A percentile compares a stretch with the other conserved stretches of the same genome.
Conservation (phyloP, 2,113 vertebrate genomes). For the Calyptommatus sinebrachiatus region DNA sequence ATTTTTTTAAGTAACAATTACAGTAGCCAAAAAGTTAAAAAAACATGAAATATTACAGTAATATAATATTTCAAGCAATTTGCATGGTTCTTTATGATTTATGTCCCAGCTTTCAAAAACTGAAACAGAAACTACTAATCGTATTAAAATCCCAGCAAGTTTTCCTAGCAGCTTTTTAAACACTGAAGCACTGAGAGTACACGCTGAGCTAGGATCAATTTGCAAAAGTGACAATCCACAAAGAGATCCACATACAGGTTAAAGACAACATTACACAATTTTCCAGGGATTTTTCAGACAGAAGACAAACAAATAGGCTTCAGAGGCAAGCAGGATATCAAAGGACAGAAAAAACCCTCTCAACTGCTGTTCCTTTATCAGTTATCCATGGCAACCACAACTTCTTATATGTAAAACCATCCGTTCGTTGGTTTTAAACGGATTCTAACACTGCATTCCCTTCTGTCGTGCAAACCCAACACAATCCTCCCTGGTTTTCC, state of each 20-base stretch:
- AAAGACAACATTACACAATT: not conserved
- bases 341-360: not conserved
- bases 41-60: not conserved
- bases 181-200: not conserved
- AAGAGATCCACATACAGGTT: not conserved
- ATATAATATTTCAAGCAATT: not conserved
- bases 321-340: not conserved
- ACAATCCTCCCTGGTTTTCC: not conserved
- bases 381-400: not conserved
- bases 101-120: not conserved
- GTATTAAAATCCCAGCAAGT: not conserved
- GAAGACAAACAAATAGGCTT: not conserved
- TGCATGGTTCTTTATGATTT: not conserved
- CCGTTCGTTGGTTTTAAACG: no score
- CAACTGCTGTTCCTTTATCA: not conserved
- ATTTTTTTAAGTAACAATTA: no score
- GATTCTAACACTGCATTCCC: no score
- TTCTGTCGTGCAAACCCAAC: not conserved
- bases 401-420: not conserved
- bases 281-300: not conserved
- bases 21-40: not conserved
- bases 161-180: not conserved
- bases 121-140: not conserved
- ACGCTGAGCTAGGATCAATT: not conserved
- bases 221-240: not conserved